Evolutionary conservation across 2,797 vertebrate species (phyloP).

Genomic region (Anas georgica): DNA sequence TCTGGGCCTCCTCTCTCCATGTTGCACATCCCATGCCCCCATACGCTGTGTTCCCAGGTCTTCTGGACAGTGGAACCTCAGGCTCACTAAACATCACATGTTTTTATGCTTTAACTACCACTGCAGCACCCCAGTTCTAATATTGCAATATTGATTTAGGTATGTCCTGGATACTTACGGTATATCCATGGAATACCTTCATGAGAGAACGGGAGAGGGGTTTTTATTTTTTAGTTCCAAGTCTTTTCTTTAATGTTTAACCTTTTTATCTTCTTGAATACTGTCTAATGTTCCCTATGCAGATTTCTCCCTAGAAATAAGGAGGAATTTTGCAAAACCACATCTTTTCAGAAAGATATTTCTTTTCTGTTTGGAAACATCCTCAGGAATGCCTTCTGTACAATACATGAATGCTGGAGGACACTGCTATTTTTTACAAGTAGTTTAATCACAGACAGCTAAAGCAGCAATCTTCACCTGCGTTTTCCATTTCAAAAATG

Average conservation of each 20-base stretch:
- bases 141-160: background rate
- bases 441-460: background rate
- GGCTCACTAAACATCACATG: background rate
- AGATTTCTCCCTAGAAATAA: background rate
- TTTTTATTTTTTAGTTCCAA: background rate
- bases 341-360: background rate
- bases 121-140: background rate
- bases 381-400: background rate
- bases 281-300: background rate
- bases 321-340: background rate
- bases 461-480: background rate
- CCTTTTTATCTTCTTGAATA: background rate
- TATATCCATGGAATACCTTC: background rate
- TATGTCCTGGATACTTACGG: background rate
- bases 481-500: constrained; percentile 17
- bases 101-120: background rate
- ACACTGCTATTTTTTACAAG: background rate
- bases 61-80: background rate
- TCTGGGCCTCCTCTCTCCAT: background rate
- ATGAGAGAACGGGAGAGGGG: too few species aligned
- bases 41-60: background rate
- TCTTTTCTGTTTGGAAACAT: background rate
- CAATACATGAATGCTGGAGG: background rate
- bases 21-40: background rate
- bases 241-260: background rate